phyloP scores from a whole-genome alignment of 2,797 vertebrate species.

The Enteromius treurensis region DNA sequence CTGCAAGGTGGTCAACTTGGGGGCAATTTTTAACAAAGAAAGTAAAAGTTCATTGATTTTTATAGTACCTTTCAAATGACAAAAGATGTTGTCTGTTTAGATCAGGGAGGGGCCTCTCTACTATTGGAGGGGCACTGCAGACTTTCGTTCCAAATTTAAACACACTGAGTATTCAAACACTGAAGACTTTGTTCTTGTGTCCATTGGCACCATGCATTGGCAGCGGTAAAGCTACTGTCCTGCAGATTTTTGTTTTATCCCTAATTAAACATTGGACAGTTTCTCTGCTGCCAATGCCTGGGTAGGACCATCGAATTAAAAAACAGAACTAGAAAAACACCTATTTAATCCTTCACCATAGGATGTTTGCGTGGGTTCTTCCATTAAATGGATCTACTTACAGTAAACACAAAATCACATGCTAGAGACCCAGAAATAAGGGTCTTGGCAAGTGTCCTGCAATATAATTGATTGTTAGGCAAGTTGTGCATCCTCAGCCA shows the following conservation, averaged over 20 bases:
- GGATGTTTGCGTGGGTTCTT: background rate
- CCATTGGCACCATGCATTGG: no score
- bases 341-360: conserved; percentile 19
- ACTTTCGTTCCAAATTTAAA: background rate
- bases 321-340: background rate
- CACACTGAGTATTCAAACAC: no score
- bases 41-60: conserved; percentile 60
- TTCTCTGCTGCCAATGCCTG: background rate
- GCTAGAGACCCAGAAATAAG: conserved; percentile 75
- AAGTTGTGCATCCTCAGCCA: conserved; percentile 61
- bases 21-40: conserved; percentile 65
- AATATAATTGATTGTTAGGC: conserved; percentile 82
- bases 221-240: no score
- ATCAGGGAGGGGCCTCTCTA: background rate
- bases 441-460: conserved; percentile 74
- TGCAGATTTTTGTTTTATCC: no score
- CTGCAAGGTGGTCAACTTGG: conserved; percentile 68
- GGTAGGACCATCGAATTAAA: background rate
- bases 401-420: conserved; percentile 55
- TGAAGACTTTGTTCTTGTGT: background rate
- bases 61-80: conserved; percentile 67
- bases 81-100: background rate
- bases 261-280: no score
- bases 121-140: background rate
- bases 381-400: conserved; percentile 15